Base-by-base conservation (phyloP, 2,113 vertebrate genomes). In the Sciurus niger region DNA sequence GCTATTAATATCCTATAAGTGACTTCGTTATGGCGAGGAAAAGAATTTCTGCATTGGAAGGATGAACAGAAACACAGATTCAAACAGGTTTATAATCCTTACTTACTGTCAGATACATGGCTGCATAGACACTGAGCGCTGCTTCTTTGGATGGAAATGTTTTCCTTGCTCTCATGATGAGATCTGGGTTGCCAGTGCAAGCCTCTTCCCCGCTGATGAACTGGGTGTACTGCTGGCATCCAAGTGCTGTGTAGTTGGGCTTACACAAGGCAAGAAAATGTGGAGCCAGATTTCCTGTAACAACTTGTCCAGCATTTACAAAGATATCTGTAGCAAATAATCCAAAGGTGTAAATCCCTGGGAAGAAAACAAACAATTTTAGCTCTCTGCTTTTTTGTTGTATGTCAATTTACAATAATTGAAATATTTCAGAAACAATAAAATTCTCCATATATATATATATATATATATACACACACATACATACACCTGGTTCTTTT, bases 101-200 rank as follows among this genome's bases (percentile, higher is more conserved):
- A 99, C 99, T 99, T 98, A 99, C 99, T 51, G 99, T 99, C 97
- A 99, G 98, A 98, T 99, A 99, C 98, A 99, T 99, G 2, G 99
- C 99, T 51, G 99, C 99, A 77, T 99, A 99, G 90, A 99, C 86
- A 4, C 99, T 99, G 96, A 99, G 99, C 0, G 99, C 99, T 0
- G 99, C 99, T 98, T 99, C 99, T 99, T 99, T 99, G 98, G 99
- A 99, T n/a, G 99, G 99, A 95, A 99, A 99, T 78, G 99, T 99
- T 97, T 99, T 99, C 96, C 99, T 99, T 65, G 99, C 99, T 80
- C 98, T 98, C 95, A 99, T 98, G 96, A 99, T 99, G 97, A 99
- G 99, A 20, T 99, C 99, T 94, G 99, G 99, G 97, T 99, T 99
- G 90, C 99, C 99, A 0, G 99, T 99, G 98, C 99, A 99, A 46